phyloP scores from a whole-genome alignment of 1,140 invertebrate species.

The Drosophila athabasca region DNA sequence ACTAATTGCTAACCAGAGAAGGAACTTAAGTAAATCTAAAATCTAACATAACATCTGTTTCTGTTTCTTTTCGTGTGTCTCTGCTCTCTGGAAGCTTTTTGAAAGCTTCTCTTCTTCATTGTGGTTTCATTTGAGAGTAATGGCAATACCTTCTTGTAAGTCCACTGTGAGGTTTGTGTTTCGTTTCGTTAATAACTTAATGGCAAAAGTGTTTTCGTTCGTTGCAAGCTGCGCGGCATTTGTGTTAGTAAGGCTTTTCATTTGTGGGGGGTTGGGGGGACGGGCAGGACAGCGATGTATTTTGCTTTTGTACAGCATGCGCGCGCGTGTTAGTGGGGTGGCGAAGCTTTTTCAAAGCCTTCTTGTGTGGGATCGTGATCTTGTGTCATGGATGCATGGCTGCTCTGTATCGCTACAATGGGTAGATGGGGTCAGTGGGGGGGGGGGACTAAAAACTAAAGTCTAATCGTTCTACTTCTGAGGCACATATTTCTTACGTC shows the following conservation, averaged over 20 bases:
- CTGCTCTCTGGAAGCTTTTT: constrained; percentile 13
- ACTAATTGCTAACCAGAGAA: constrained; percentile 49
- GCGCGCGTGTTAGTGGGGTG: no score
- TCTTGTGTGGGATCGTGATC: constrained; percentile 11
- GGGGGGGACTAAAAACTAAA: constrained; percentile 32
- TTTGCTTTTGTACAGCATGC: not conserved
- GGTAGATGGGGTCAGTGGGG: no score
- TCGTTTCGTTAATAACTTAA: constrained; percentile 47
- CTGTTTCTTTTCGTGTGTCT: constrained; percentile 1
- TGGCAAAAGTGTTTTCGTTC: constrained; percentile 36
- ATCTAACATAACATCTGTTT: constrained; percentile 34
- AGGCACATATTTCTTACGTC: constrained; percentile 72
- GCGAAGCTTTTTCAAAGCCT: constrained; percentile 3
- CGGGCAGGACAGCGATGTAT: no score
- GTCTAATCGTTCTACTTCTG: constrained; percentile 43
- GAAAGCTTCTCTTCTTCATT: constrained; percentile 38
- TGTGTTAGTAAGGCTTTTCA: constrained; percentile 35
- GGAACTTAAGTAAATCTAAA: constrained; percentile 49
- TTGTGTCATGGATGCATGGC: not conserved
- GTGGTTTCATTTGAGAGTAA: constrained; percentile 33
- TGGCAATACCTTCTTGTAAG: constrained; percentile 57
- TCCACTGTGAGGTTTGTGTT: constrained; percentile 58
- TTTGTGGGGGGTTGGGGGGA: not conserved
- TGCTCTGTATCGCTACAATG: no score
- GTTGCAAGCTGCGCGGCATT: constrained; percentile 38